A percentile compares a stretch with the other conserved stretches of the same genome.
phyloP scores from a whole-genome alignment of 1,140 invertebrate species.

The Drosophila yakuba region DNA sequence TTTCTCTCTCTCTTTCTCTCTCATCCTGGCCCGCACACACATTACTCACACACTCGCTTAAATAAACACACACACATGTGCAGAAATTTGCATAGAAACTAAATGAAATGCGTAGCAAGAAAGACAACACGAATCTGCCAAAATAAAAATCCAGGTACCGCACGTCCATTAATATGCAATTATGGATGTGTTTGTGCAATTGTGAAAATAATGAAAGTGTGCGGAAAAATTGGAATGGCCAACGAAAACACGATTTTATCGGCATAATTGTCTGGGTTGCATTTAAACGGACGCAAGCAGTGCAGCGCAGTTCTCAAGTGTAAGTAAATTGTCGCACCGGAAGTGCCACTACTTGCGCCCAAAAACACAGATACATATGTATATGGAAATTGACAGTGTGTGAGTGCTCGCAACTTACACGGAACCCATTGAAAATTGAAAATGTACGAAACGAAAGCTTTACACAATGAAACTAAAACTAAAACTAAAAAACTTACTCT shows the following conservation, averaged over 20 bases:
- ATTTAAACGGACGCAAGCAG: conserved; percentile 18
- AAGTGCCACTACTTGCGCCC: conserved; percentile 6
- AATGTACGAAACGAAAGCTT: conserved; percentile 50
- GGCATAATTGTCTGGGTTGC: conserved; percentile 12
- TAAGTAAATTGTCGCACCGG: background rate
- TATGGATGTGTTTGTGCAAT: conserved; percentile 44
- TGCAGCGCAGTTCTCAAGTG: background rate
- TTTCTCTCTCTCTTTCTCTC: conserved; percentile 30
- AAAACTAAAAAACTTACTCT: conserved; percentile 19
- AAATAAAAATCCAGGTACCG: conserved; percentile 36
- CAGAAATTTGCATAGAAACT: conserved; percentile 66
- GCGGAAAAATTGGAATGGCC: background rate
- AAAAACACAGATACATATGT: background rate
- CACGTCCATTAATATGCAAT: conserved; percentile 62
- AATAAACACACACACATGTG: conserved; percentile 22
- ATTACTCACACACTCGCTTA: conserved; percentile 20
- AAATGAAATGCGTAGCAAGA: conserved; percentile 60
- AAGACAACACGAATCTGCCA: conserved; percentile 55
- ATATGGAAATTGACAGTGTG: background rate
- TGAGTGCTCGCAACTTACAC: background rate
- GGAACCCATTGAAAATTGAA: conserved; percentile 17
- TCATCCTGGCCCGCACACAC: conserved; percentile 14
- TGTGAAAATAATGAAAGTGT: conserved; percentile 1
- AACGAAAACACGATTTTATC: conserved; percentile 9
- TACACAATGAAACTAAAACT: conserved; percentile 49